Conservation (phyloP, 2,888 invertebrate genomes). For the Dryomyza anilis region DNA sequence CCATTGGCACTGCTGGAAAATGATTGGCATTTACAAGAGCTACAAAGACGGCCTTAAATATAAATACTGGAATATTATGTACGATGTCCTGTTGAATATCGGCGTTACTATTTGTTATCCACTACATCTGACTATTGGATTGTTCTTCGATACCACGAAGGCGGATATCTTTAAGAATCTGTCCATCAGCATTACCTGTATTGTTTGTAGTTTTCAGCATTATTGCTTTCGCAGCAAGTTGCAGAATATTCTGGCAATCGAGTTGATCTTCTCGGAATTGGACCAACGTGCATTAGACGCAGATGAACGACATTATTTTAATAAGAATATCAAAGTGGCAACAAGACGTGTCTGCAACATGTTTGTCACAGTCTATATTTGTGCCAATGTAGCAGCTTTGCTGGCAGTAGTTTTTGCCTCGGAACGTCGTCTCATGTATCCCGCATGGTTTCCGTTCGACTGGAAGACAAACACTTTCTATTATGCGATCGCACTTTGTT, state of each 20-base stretch:
- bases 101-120: constrained; percentile 32
- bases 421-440: constrained; percentile 35
- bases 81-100: constrained; percentile 26
- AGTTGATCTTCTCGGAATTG: constrained; percentile 26
- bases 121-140: constrained; percentile 31
- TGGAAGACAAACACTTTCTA: constrained; percentile 25
- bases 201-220: constrained; percentile 32
- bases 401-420: constrained; percentile 25
- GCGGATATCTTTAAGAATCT: constrained; percentile 34
- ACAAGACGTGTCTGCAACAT: neutral
- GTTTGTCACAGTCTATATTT: constrained; percentile 17
- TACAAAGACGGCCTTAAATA: too few species aligned
- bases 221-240: constrained; percentile 32
- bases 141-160: constrained; percentile 22
- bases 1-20: constrained; percentile 30
- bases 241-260: constrained; percentile 23
- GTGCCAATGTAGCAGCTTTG: constrained; percentile 26
- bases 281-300: constrained; percentile 24
- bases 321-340: neutral
- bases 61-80: constrained; percentile 16
- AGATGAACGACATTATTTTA: constrained; percentile 33
- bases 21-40: constrained; percentile 27
- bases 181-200: constrained; percentile 31
- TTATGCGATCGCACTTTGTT: constrained; percentile 31
- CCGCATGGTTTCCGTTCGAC: constrained; percentile 39